phyloP scores from a whole-genome alignment of 2,888 invertebrate genomes.

The Drosophila merina region DNA sequence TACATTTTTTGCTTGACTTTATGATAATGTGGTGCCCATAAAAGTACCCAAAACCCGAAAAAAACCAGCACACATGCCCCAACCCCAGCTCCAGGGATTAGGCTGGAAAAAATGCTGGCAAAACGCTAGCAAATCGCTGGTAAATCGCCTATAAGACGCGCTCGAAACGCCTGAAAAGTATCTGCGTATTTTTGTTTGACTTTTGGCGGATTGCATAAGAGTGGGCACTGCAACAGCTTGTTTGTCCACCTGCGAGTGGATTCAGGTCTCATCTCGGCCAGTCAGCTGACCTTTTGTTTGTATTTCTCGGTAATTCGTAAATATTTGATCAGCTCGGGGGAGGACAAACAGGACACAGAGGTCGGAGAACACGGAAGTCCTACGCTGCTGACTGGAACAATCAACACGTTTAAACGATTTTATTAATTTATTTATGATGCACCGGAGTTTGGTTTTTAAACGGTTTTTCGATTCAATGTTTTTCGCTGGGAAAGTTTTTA shows the following conservation, averaged over 20 bases:
- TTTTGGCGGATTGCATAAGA: conserved; percentile 21
- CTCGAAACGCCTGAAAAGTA: conserved; percentile 8
- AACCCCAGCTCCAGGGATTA: neutral
- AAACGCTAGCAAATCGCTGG: conserved; percentile 1
- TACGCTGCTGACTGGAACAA: conserved; percentile 54
- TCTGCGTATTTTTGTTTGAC: neutral
- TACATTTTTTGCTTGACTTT: conserved; percentile 78
- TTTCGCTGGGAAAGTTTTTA: neutral
- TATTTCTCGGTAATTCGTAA: conserved; percentile 51
- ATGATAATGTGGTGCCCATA: conserved; percentile 73
- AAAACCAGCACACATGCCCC: conserved; percentile 32
- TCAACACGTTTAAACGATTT: conserved; percentile 73
- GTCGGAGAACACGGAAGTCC: conserved; percentile 27
- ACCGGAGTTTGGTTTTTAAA: conserved; percentile 40
- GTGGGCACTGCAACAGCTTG: conserved; percentile 3
- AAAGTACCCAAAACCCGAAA: conserved; percentile 7
- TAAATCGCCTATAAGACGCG: neutral
- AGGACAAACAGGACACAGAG: conserved; percentile 19
- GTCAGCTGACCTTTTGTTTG: conserved; percentile 57
- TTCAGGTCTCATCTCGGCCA: conserved; percentile 23
- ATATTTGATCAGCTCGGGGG: conserved; percentile 58
- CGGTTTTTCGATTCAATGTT: conserved; percentile 26
- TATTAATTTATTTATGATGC: conserved; percentile 67
- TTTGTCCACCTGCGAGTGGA: conserved; percentile 30
- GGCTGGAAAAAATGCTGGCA: conserved; percentile 8